Evolutionary conservation across 2,113 vertebrate genomes (phyloP), one percentile per base, ranked within the genome.

Genomic region (Beaufortia kweichowensis): DNA sequence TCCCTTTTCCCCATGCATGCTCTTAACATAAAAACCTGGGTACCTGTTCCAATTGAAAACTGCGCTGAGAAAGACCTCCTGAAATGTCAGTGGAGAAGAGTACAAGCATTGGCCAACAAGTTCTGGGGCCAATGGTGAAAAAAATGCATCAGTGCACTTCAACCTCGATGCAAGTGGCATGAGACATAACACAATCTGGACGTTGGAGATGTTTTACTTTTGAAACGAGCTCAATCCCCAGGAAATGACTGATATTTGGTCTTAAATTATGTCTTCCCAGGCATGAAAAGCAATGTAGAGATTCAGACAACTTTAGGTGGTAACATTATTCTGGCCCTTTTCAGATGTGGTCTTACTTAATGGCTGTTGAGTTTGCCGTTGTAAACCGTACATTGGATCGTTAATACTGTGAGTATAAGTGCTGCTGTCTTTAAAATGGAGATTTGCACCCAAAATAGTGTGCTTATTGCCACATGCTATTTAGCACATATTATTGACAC

Each of bases 221-320:
- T 79, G 11, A 71, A 76, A 46, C 48, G 66, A 31, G 60, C 3
- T 15, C 53, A 66, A 17, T 43, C 29, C 19, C 24, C 81, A 1
- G 23, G 50, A 3, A 76, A 56, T 10, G 17, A 82, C 17, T 77
- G 81, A 77, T 67, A 33, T 50, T 60, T 83, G 39, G 81, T 10
- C 9, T 28, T 69, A 33, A 46, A 76, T n/a, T n/a, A n/a, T n/a
- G n/a, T n/a, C n/a, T n/a, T n/a, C n/a, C n/a, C n/a, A n/a, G n/a
- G n/a, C n/a, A n/a, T n/a, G n/a, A n/a, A n/a, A n/a, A n/a, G n/a
- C 15, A 60, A 60, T n/a, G n/a, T n/a, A n/a, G n/a, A n/a, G n/a
- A n/a, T n/a, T n/a, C n/a, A n/a, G n/a, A n/a, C n/a, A n/a, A n/a
- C n/a, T n/a, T n/a, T n/a, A n/a, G n/a, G n/a, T n/a, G n/a, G n/a